Evolutionary conservation across 1,140 invertebrate genomes (phyloP).

Genomic region (Lepidostoma basale): DNA sequence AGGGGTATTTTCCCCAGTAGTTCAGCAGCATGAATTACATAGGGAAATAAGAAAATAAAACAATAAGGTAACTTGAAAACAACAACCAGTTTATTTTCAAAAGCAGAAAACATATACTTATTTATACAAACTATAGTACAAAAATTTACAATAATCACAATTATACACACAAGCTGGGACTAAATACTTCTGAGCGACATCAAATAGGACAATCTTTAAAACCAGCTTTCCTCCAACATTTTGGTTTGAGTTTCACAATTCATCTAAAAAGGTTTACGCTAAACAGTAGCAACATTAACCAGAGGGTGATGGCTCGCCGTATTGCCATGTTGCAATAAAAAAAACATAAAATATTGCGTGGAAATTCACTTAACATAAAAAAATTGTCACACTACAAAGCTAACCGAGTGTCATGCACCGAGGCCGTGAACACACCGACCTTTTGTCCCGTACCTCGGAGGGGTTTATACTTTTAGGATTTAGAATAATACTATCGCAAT

Average conservation of each 20-base stretch:
- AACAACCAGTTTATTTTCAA: constrained; percentile 48
- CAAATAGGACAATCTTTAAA: constrained; percentile 40
- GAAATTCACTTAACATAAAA: constrained; percentile 24
- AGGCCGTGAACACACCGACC: neutral
- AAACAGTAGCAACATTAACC: constrained; percentile 1
- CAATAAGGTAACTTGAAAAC: constrained; percentile 41
- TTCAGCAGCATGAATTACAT: neutral
- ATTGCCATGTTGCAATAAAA: constrained; percentile 16
- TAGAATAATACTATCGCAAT: constrained; percentile 6
- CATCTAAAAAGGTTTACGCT: constrained; percentile 7
- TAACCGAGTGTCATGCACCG: constrained; percentile 1
- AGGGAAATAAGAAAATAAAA: constrained; percentile 18
- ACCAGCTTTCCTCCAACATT: constrained; percentile 36
- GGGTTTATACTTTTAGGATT: neutral
- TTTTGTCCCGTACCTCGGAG: neutral
- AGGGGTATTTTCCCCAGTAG: neutral
- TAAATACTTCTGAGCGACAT: constrained; percentile 44
- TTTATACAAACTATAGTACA: constrained; percentile 50
- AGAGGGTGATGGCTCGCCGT: neutral
- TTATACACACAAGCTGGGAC: constrained; percentile 46
- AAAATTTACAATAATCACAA: constrained; percentile 48
- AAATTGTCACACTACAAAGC: constrained; percentile 23
- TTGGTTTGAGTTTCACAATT: constrained; percentile 21
- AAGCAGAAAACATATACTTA: constrained; percentile 45
- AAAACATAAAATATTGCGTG: constrained; percentile 22